Percentiles rank a stretch among this genome's conserved stretches.
Conservation (phyloP, 2,888 invertebrate species). For the Miltochrista miniata region DNA sequence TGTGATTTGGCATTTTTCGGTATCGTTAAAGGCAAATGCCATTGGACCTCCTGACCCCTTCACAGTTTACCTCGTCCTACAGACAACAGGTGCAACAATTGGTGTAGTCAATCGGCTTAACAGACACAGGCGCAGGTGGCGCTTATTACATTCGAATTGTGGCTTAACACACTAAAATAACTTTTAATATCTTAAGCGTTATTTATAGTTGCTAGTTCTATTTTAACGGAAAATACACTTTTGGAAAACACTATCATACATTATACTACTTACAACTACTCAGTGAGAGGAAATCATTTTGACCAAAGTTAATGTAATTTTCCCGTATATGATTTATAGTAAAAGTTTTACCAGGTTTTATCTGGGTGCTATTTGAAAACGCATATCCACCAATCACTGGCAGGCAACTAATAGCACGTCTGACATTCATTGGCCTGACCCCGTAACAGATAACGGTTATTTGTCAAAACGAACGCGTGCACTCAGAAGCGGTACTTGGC, state of each 20-base stretch:
- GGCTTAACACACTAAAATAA: too few species aligned
- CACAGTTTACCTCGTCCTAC: background rate
- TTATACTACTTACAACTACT: background rate
- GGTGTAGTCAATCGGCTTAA: too few species aligned
- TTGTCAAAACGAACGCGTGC: conserved; percentile 50
- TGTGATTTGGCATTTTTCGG: too few species aligned
- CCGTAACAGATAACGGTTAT: conserved; percentile 64
- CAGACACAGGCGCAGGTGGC: too few species aligned
- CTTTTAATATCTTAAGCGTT: too few species aligned
- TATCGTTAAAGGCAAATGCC: too few species aligned
- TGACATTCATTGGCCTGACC: conserved; percentile 63
- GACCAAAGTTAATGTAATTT: background rate
- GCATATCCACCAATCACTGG: conserved; percentile 29
- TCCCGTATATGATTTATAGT: conserved; percentile 1
- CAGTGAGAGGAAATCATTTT: background rate
- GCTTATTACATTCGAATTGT: too few species aligned
- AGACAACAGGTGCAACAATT: background rate
- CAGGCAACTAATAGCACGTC: conserved; percentile 29
- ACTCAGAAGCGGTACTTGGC: conserved; percentile 39
- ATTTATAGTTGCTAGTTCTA: too few species aligned
- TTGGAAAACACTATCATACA: background rate
- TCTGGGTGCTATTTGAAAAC: conserved; percentile 7
- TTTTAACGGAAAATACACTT: background rate
- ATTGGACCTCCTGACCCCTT: too few species aligned
- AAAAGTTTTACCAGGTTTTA: conserved; percentile 8